These are phyloP conservation scores for Pangasius djambal DNA, from an alignment of 2,797 vertebrate genomes.

Conservation along the genomic window DNA sequence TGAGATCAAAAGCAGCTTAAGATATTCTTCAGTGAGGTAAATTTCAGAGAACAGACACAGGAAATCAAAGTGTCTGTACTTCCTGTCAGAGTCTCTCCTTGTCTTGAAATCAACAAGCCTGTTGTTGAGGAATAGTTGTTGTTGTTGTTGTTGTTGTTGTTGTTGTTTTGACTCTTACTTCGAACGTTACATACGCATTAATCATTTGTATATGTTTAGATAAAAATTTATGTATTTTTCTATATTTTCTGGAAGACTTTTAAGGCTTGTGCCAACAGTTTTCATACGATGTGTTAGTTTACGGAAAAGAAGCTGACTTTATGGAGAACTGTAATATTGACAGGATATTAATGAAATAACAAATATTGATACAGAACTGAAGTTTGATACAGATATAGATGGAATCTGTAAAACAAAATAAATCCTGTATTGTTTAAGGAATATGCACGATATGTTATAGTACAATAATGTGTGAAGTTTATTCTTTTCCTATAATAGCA, in stretches of 20 bases:
- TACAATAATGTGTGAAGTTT: not conserved
- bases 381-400: not conserved
- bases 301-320: not conserved
- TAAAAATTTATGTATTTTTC: not conserved
- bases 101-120: not conserved
- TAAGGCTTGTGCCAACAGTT: not conserved
- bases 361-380: not conserved
- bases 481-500: not conserved
- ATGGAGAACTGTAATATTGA: not conserved
- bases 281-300: not conserved
- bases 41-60: slow-evolving; percentile 31
- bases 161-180: not conserved
- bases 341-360: too few species aligned
- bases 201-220: not conserved
- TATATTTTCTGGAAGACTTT: not conserved
- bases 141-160: too few species aligned
- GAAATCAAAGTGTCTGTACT: slow-evolving; percentile 36
- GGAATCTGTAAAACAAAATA: not conserved
- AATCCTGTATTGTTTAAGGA: not conserved
- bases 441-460: not conserved
- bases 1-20: slow-evolving; percentile 56
- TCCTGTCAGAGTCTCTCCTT: not conserved
- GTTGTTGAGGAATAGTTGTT: not conserved
- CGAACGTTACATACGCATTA: not conserved
- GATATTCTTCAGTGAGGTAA: slow-evolving; percentile 41